Base-by-base conservation (phyloP, 1,140 invertebrate species). In the Euwallacea similis region DNA sequence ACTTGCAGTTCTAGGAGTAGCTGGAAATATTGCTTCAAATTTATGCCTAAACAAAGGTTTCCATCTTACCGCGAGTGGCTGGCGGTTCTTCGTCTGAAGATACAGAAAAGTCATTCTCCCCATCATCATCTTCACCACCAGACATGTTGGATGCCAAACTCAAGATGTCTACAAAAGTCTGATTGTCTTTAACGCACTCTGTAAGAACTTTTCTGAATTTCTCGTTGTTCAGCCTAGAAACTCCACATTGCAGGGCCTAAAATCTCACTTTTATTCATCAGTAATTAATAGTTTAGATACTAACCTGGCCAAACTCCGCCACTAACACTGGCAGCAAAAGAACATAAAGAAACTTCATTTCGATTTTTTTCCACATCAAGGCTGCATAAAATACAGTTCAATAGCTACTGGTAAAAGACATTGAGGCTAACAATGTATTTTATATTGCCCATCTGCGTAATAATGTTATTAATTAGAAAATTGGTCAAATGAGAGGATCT, bases 241-340 rank as follows among this genome's bases (percentile, higher is more conserved):
- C 66, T 15, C 77, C 77, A 69, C 79, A 81, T 69, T 81, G 76
- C 33, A 81, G 56, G 9, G 71, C 73, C 79, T 81, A 68, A 66
- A 69, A 66, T 46, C n/a, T 68, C 6, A 4, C 4, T 33, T 33
- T 33, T 1, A 33, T 44, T 7, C 42, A 56, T 42, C 42, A 1
- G 47, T 67, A 54, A 50, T 55, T 10, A 56, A 58, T 53, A 1
- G 42, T 58, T 58, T 58, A 58, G 10, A 6, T 42, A 44, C 16
- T 33, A 61, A 73, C 72, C 67, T 70, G 13, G 10, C 15, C 50
- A 58, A 50, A 70, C 21, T 11, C 10, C 33, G 47, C 7, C 6
- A 74, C 9, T 33, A 74, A 13, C 21, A 64, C 33, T 64, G n/a
- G 1, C 21, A 33, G 4, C 21, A 33, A 33, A 33, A 33, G 21